These are phyloP conservation scores for Tetraneura akinire DNA, from an alignment of 1,140 invertebrate species.

Conservation along the genomic window DNA sequence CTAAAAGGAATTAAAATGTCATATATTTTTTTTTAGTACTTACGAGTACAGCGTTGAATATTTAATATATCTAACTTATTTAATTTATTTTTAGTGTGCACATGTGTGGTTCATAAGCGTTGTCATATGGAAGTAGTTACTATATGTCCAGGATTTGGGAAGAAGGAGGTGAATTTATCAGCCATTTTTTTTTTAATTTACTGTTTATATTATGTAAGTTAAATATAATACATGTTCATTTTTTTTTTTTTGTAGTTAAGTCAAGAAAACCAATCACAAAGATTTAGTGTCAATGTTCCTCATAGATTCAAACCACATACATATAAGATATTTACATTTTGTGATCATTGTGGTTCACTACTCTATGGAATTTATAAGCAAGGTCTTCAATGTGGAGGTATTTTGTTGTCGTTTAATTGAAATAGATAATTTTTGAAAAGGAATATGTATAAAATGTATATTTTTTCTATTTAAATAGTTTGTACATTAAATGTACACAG, in stretches of 20 bases:
- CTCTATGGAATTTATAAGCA: slow-evolving; percentile 96
- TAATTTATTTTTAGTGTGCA: slow-evolving; percentile 79
- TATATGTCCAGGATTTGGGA: slow-evolving; percentile 91
- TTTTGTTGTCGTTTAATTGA: slow-evolving; percentile 42
- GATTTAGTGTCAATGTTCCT: slow-evolving; percentile 98
- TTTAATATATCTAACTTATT: no score
- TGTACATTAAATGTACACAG: slow-evolving; percentile 99
- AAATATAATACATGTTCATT: slow-evolving; percentile 12
- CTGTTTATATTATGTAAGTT: not conserved
- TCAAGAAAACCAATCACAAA: slow-evolving; percentile 66
- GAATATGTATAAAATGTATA: not conserved
- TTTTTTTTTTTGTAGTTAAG: slow-evolving; percentile 59
- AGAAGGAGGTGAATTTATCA: slow-evolving; percentile 68
- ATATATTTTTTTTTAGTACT: no score
- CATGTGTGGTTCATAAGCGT: slow-evolving; percentile 96
- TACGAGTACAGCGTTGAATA: no score
- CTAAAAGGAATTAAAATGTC: no score
- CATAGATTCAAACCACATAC: slow-evolving; percentile 92
- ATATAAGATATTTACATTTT: slow-evolving; percentile 97
- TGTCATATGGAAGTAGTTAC: slow-evolving; percentile 93
- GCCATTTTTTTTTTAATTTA: no score
- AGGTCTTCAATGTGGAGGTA: slow-evolving; percentile 96
- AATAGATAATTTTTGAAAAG: no score
- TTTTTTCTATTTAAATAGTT: slow-evolving; percentile 63
- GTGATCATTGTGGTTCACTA: slow-evolving; percentile 97